phyloP scores from a whole-genome alignment of 2,797 vertebrate species.

The Dermochelys coriacea region DNA sequence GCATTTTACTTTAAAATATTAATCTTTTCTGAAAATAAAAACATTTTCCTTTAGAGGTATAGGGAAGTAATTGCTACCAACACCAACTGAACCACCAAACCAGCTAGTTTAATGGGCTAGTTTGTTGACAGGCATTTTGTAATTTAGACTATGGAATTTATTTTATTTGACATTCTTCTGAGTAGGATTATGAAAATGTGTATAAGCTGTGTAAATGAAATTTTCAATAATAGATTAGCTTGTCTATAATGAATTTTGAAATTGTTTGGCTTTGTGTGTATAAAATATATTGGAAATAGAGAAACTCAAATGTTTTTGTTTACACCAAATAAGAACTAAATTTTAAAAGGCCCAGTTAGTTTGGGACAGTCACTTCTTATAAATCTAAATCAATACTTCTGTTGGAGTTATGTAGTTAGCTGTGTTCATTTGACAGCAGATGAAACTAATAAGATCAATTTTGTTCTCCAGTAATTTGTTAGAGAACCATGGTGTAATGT shows the following conservation, averaged over 20 bases:
- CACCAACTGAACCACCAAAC: background rate
- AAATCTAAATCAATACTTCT: slow-evolving; percentile 39
- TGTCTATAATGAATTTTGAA: no score
- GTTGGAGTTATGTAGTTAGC: background rate
- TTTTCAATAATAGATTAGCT: no score
- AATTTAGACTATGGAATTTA: background rate
- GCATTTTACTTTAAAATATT: background rate
- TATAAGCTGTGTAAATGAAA: no score
- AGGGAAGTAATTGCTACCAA: background rate
- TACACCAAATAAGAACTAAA: no score
- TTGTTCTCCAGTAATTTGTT: background rate
- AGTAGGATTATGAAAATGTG: background rate
- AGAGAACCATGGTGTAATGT: background rate
- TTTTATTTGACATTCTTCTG: background rate
- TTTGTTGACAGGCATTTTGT: background rate
- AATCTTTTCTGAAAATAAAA: no score
- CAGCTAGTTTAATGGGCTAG: background rate
- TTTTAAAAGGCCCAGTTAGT: background rate
- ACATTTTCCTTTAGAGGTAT: background rate
- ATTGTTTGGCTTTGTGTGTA: no score
- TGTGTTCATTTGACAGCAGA: slow-evolving; percentile 26
- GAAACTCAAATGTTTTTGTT: no score
- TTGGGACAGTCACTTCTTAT: slow-evolving; percentile 18
- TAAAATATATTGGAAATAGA: no score
- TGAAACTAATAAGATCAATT: background rate